Conservation (phyloP, 2,888 invertebrate genomes). For the Dynastes maya region DNA sequence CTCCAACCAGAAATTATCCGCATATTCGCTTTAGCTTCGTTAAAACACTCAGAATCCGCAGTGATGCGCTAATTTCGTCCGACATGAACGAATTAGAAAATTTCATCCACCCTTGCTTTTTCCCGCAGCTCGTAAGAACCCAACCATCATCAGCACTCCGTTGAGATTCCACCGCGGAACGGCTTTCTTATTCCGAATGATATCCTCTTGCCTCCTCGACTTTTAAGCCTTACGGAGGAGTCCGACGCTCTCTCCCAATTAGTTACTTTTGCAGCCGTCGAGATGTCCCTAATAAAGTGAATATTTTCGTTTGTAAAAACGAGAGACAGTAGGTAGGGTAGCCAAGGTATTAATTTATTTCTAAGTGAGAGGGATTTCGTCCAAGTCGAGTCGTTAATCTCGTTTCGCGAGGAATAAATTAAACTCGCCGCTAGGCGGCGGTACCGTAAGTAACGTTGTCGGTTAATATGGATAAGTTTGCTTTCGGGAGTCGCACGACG, state of each 20-base stretch:
- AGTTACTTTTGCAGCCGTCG: slow-evolving; percentile 32
- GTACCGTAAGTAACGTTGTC: background rate
- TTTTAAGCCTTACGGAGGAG: background rate
- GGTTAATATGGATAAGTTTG: slow-evolving; percentile 35
- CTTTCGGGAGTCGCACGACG: background rate
- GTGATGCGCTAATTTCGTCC: slow-evolving; percentile 46
- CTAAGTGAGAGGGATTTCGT: slow-evolving; percentile 42
- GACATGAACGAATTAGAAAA: slow-evolving; percentile 51
- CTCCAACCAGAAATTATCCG: background rate
- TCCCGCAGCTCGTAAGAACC: background rate
- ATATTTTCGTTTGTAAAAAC: slow-evolving; percentile 31
- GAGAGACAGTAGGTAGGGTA: background rate
- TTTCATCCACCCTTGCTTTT: slow-evolving; percentile 27
- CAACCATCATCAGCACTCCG: slow-evolving; percentile 11
- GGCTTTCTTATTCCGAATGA: slow-evolving; percentile 38
- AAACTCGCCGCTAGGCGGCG: background rate
- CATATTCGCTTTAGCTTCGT: slow-evolving; percentile 17
- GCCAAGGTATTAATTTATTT: slow-evolving; percentile 42
- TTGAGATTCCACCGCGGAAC: slow-evolving; percentile 28
- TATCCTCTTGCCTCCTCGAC: background rate
- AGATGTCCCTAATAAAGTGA: slow-evolving; percentile 40
- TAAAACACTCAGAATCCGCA: slow-evolving; percentile 26
- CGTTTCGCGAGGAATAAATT: slow-evolving; percentile 33
- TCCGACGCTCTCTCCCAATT: slow-evolving; percentile 10
- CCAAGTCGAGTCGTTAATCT: slow-evolving; percentile 32